Evolutionary conservation across 2,888 invertebrate genomes (phyloP).

Genomic region (Tipula unca): DNA sequence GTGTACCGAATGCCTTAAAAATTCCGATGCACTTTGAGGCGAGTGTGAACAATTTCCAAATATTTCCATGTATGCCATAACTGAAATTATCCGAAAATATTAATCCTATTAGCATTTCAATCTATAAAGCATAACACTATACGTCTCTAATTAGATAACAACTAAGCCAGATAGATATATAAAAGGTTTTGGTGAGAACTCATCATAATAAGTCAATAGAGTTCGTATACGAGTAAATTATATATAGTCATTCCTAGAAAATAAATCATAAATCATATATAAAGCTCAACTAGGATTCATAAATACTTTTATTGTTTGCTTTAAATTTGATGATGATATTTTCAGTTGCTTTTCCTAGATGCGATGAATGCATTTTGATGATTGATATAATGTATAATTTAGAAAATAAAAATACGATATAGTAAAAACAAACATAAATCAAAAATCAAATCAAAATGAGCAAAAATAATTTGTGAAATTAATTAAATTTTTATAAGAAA

Average conservation of each 20-base stretch:
- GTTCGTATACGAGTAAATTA: not conserved
- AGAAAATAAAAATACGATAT: not conserved
- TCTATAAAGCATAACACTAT: not conserved
- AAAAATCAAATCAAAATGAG: not conserved
- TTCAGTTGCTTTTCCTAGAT: not conserved
- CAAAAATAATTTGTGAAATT: not conserved
- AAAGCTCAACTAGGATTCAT: not conserved
- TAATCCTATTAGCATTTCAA: not conserved
- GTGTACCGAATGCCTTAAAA: constrained; percentile 81
- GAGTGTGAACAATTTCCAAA: constrained; percentile 81
- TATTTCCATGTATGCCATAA: constrained; percentile 96
- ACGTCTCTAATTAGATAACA: not conserved
- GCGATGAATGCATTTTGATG: constrained; percentile 8
- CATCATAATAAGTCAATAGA: not conserved
- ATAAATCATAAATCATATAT: not conserved
- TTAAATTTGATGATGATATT: not conserved
- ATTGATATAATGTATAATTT: not conserved
- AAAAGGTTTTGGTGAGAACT: not conserved
- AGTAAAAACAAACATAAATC: not conserved
- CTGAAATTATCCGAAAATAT: constrained; percentile 45
- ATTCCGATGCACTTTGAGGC: constrained; percentile 62
- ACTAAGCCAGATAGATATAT: not conserved
- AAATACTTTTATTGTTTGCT: not conserved
- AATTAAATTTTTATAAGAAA: not conserved
- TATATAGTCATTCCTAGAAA: not conserved